phyloP scores from a whole-genome alignment of 1,140 invertebrate species.

The Manduca sexta region DNA sequence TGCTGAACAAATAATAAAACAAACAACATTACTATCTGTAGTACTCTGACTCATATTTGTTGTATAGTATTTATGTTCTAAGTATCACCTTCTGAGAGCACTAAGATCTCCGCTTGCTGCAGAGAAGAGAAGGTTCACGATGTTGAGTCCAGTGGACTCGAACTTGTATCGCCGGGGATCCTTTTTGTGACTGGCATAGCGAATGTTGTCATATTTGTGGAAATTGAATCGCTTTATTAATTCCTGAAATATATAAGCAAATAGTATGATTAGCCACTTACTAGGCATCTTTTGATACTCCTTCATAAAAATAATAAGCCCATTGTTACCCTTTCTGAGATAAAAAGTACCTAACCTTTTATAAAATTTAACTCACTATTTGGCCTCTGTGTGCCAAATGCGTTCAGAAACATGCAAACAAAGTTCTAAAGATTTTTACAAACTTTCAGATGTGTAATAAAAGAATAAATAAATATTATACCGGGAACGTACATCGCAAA shows the following conservation, averaged over 20 bases:
- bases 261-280: background rate
- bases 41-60: background rate
- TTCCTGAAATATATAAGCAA: conserved; percentile 74
- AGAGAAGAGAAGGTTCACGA: conserved; percentile 95
- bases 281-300: too few relatives aligned
- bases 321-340: too few relatives aligned
- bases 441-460: too few relatives aligned
- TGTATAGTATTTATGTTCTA: background rate
- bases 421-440: too few relatives aligned
- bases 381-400: too few relatives aligned
- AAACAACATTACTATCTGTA: background rate
- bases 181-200: conserved; percentile 92
- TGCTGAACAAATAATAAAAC: conserved; percentile 5
- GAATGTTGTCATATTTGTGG: conserved; percentile 97
- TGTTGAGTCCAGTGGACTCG: conserved; percentile 92
- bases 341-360: too few relatives aligned
- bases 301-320: too few relatives aligned
- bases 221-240: conserved; percentile 94
- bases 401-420: too few relatives aligned
- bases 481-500: conserved; percentile 86
- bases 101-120: conserved; percentile 95
- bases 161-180: conserved; percentile 94
- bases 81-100: conserved; percentile 86
- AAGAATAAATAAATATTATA: too few relatives aligned
- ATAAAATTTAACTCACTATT: too few relatives aligned